Evolutionary conservation across 2,797 vertebrate species (phyloP), one percentile per base, ranked within the genome.

Genomic region (Remorina albescens): DNA sequence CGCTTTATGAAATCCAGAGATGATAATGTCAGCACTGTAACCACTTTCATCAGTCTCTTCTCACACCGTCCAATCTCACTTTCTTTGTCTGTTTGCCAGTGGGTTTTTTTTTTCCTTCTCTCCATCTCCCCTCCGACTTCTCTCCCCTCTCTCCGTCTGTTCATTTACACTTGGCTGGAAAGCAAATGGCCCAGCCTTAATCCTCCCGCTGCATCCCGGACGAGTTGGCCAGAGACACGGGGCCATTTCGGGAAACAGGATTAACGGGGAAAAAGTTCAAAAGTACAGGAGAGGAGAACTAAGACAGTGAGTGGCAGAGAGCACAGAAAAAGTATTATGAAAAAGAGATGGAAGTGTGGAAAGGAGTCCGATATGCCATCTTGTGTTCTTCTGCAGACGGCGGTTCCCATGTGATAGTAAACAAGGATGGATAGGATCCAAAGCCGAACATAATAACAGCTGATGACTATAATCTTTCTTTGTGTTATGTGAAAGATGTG

Each of bases 171-270:
- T 79, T 80, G 79, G 76, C 74, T 78, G 75, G 67, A 85, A 77
- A 78, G 41, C 5, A 44, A 80, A 67, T 2, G 41, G 16, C 78
- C 42, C 47, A 62, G 44, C 62, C 36, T 63, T 72, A 77, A 82
- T 76, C 86, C 85, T 78, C 70, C 79, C 28, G 25, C 74, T 37
- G 76, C 68, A 79, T 77, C 60, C 63, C 2, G 58, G 75, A 63
- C 25, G 34, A 79, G 64, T 47, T 34, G 63, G 73, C 69, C 65
- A 37, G 59, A 90, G 81, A 88, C 77, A 67, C 76, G 51, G 72
- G 82, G 83, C 83, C 82, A 83, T 86, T 90, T 92, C 73, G 71
- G 79, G 79, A 81, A 88, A 87, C 66, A 49, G 84, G 89, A 91
- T 91, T 93, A 89, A 78, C 68, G 71, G 63, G 58, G 82, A 51